Evolutionary conservation across 2,797 vertebrate genomes (phyloP).

Genomic region (Petrocephalus schoutedeni): DNA sequence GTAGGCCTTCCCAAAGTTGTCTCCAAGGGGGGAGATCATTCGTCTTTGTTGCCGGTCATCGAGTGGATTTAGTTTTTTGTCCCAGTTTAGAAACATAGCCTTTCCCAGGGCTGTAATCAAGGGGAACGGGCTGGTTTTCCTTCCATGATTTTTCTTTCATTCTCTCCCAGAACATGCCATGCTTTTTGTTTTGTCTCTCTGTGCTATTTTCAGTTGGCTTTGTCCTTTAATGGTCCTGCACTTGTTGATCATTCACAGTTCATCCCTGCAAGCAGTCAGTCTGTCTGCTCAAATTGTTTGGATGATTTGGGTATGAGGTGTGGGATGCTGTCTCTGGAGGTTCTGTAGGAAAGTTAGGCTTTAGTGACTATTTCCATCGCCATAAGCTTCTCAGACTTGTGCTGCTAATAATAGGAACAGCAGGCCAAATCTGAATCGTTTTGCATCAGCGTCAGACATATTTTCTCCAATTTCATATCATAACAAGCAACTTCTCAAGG

Average conservation of each 20-base stretch:
- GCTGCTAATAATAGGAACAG: slow-evolving; percentile 9
- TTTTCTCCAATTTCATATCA: slow-evolving; percentile 51
- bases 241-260: not conserved
- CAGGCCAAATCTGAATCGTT: slow-evolving; percentile 21
- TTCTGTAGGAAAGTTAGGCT: not conserved
- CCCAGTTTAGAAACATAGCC: not conserved
- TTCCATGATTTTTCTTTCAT: not conserved
- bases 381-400: not conserved
- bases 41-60: slow-evolving; percentile 22
- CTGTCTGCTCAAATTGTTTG: not conserved
- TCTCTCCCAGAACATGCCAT: not conserved
- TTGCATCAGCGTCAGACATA: slow-evolving; percentile 41
- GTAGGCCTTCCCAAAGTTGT: slow-evolving; percentile 32
- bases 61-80: not conserved
- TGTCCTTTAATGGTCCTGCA: not conserved
- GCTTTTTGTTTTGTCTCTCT: not conserved
- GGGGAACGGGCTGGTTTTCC: not conserved
- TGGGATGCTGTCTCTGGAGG: slow-evolving; percentile 5
- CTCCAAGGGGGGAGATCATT: slow-evolving; percentile 29
- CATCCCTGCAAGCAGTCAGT: not conserved
- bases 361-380: not conserved
- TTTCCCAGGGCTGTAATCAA: slow-evolving; percentile 2
- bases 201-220: not conserved
- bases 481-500: slow-evolving; percentile 52
- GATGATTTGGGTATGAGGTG: not conserved